phyloP scores from a whole-genome alignment of 1,140 invertebrate genomes.

The Parasteatoda tepidariorum region DNA sequence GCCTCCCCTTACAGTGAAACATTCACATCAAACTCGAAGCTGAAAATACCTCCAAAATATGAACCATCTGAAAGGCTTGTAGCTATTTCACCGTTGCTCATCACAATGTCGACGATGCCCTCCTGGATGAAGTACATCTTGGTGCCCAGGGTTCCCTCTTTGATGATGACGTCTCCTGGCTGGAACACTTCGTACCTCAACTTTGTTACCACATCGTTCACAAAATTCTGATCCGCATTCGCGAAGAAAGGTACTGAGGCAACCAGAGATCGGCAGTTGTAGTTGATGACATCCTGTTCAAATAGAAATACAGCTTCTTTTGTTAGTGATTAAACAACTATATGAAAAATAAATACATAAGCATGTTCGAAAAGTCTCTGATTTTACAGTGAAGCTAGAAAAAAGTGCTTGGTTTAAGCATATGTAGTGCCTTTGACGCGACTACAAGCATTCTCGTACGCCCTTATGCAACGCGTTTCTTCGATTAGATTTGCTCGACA shows the following conservation, averaged over 20 bases:
- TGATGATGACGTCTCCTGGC: slow-evolving; percentile 97
- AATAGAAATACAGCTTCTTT: slow-evolving; percentile 19
- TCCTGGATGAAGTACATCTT: slow-evolving; percentile 99
- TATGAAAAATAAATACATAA: no score
- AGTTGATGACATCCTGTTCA: slow-evolving; percentile 93
- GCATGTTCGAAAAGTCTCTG: no score
- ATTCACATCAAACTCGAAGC: no score
- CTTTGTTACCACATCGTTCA: slow-evolving; percentile 97
- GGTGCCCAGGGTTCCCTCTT: slow-evolving; percentile 96
- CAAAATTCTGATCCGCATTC: slow-evolving; percentile 97
- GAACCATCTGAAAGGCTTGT: slow-evolving; percentile 97
- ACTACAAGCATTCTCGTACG: no score
- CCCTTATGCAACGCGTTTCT: no score
- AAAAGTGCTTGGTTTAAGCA: no score
- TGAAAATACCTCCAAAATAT: slow-evolving; percentile 91
- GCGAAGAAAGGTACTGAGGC: slow-evolving; percentile 98
- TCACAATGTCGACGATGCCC: slow-evolving; percentile 97
- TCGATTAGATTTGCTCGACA: no score
- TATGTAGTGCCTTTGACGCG: no score
- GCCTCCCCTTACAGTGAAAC: no score
- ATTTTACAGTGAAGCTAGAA: no score
- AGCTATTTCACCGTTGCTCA: slow-evolving; percentile 95
- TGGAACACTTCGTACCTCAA: slow-evolving; percentile 99
- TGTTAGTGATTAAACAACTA: no score
- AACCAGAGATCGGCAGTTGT: slow-evolving; percentile 97